These are phyloP conservation scores for Perccottus glenii DNA, from an alignment of 2,113 vertebrate genomes.

Conservation along the genomic window DNA sequence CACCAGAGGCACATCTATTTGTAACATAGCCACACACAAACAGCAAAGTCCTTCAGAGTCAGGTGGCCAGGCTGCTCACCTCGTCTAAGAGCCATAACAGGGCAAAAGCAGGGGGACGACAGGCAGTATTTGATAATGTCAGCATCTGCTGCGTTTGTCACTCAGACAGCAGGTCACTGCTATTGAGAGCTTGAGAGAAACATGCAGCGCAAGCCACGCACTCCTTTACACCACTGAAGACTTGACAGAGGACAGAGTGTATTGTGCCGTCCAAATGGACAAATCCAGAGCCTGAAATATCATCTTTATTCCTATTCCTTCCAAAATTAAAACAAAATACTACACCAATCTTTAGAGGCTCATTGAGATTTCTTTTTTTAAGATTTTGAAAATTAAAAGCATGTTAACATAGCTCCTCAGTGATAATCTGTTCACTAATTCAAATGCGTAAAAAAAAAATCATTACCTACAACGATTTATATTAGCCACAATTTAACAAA, in stretches of 20 bases:
- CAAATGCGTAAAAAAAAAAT: background rate
- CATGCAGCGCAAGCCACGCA: conserved; percentile 44
- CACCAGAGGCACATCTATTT: conserved; percentile 75
- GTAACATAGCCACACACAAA: conserved; percentile 65
- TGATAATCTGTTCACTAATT: background rate
- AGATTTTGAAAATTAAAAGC: too few relatives aligned
- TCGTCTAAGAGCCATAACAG: conserved; percentile 93
- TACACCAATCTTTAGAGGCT: too few relatives aligned
- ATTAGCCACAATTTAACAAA: background rate
- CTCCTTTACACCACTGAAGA: conserved; percentile 29
- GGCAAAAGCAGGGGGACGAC: conserved; percentile 86
- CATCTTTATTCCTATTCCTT: conserved; percentile 1
- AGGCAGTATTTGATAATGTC: conserved; percentile 96
- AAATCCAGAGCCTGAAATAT: background rate
- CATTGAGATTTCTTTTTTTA: too few relatives aligned
- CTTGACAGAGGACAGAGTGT: conserved; percentile 36
- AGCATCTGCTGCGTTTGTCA: conserved; percentile 98
- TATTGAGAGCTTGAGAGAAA: conserved; percentile 59
- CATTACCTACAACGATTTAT: background rate
- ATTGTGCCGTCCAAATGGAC: background rate
- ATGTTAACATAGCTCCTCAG: too few relatives aligned
- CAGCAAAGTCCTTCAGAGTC: conserved; percentile 61
- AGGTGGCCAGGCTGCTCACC: conserved; percentile 78
- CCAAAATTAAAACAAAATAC: too few relatives aligned
- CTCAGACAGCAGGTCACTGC: conserved; percentile 80